Conservation (phyloP, 2,797 vertebrate genomes). For the Sandelia bainsii region DNA sequence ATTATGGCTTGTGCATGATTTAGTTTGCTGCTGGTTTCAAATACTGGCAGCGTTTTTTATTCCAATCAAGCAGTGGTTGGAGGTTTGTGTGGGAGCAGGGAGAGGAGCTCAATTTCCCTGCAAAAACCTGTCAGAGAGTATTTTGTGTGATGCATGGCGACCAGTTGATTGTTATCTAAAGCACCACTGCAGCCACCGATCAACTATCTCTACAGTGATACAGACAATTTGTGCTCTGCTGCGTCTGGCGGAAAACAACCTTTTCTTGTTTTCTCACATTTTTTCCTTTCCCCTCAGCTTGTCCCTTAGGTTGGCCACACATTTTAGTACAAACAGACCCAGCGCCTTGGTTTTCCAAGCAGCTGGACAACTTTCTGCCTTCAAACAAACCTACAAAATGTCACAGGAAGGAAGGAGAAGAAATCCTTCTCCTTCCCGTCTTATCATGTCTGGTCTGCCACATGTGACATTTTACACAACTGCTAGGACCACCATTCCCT, state of each 20-base stretch:
- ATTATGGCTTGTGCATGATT: not conserved
- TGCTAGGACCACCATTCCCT: slow-evolving; percentile 17
- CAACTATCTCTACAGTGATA: slow-evolving; percentile 9
- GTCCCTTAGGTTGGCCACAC: not conserved
- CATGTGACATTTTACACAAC: slow-evolving; percentile 45
- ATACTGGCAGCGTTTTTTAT: not conserved
- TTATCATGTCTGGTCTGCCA: slow-evolving; percentile 36
- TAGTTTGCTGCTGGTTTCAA: slow-evolving; percentile 3
- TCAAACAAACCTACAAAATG: slow-evolving; percentile 38
- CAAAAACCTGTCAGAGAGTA: slow-evolving; percentile 7
- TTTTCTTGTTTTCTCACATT: not conserved
- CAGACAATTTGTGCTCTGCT: slow-evolving; percentile 15
- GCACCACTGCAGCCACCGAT: not conserved
- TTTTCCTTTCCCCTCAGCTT: not conserved
- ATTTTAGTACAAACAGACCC: slow-evolving; percentile 20
- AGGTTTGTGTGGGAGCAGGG: slow-evolving; percentile 19
- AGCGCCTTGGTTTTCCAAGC: slow-evolving; percentile 6
- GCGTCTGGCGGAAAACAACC: slow-evolving; percentile 10
- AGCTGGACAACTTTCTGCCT: slow-evolving; percentile 3
- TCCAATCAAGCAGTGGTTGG: slow-evolving; percentile 12
- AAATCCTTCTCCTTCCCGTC: slow-evolving; percentile 24
- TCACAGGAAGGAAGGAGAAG: not conserved
- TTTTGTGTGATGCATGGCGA: not conserved
- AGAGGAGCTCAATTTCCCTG: slow-evolving; percentile 6
- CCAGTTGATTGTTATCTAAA: not conserved